A percentile compares a stretch with the other conserved stretches of the same genome.
Evolutionary conservation across 2,888 invertebrate genomes (phyloP).

Genomic region (Lepas anatifera): DNA sequence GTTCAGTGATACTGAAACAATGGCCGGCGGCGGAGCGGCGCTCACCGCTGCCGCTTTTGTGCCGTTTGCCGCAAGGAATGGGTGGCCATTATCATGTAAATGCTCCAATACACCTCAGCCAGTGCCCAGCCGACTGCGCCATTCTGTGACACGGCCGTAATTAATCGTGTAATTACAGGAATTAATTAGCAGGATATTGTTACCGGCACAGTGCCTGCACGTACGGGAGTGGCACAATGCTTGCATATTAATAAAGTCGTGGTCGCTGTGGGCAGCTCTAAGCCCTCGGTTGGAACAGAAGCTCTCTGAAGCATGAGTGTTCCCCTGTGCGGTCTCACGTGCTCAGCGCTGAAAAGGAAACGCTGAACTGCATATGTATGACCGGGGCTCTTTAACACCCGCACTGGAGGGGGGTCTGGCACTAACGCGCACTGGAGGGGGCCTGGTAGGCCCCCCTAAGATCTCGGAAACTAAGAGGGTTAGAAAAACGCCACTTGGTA

Average conservation of each 20-base stretch:
- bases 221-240: neutral
- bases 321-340: no score
- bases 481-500: no score
- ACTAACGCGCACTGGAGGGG: no score
- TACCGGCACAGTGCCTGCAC: neutral
- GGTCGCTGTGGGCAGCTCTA: neutral
- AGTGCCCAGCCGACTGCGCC: neutral
- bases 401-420: no score
- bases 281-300: no score
- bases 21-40: neutral
- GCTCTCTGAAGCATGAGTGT: no score
- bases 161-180: slow-evolving; percentile 8
- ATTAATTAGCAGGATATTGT: slow-evolving; percentile 11
- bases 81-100: slow-evolving; percentile 7
- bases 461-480: no score
- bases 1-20: slow-evolving; percentile 5
- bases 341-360: no score
- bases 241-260: neutral
- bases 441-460: no score
- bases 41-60: neutral
- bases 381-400: no score
- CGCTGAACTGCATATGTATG: no score
- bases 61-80: slow-evolving; percentile 7
- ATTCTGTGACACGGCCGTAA: slow-evolving; percentile 3
- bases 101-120: neutral